A percentile compares a stretch with the other conserved stretches of the same genome.
Evolutionary conservation across 2,888 invertebrate species (phyloP).

Genomic region (Iselma pallidipennis): DNA sequence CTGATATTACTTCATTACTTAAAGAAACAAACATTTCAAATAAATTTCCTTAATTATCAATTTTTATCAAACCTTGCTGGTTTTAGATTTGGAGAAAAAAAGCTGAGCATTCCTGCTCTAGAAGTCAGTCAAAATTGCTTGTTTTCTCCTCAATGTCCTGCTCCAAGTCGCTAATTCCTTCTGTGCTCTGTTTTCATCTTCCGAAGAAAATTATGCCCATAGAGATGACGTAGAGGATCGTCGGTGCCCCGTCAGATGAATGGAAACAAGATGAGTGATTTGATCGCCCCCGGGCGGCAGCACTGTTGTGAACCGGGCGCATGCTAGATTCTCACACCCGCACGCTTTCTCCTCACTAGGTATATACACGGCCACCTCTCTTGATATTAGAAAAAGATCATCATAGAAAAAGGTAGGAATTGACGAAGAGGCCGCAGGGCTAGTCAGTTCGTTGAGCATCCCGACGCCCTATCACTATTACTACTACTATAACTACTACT

Average conservation of each 20-base stretch:
- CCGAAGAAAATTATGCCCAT: background rate
- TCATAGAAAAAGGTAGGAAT: too few species aligned
- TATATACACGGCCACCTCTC: background rate
- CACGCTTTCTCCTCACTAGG: constrained; percentile 48
- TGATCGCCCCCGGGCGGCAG: constrained; percentile 46
- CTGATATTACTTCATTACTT: too few species aligned
- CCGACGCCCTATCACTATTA: constrained; percentile 8
- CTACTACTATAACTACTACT: background rate
- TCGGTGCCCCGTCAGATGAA: constrained; percentile 18
- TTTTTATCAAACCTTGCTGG: too few species aligned
- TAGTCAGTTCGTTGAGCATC: background rate
- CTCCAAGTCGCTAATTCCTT: background rate
- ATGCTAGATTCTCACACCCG: constrained; percentile 55
- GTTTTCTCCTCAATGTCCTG: too few species aligned
- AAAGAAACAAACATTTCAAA: too few species aligned
- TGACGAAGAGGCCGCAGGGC: background rate
- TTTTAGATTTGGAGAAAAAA: too few species aligned
- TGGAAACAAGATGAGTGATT: constrained; percentile 28
- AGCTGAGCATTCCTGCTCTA: too few species aligned
- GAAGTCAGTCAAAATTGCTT: too few species aligned
- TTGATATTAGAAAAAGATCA: background rate
- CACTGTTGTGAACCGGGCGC: constrained; percentile 52
- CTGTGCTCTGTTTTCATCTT: background rate
- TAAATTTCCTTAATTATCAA: too few species aligned
- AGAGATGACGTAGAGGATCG: constrained; percentile 13